Conservation (phyloP, 2,888 invertebrate genomes). For the Temnothorax unifasciatus region DNA sequence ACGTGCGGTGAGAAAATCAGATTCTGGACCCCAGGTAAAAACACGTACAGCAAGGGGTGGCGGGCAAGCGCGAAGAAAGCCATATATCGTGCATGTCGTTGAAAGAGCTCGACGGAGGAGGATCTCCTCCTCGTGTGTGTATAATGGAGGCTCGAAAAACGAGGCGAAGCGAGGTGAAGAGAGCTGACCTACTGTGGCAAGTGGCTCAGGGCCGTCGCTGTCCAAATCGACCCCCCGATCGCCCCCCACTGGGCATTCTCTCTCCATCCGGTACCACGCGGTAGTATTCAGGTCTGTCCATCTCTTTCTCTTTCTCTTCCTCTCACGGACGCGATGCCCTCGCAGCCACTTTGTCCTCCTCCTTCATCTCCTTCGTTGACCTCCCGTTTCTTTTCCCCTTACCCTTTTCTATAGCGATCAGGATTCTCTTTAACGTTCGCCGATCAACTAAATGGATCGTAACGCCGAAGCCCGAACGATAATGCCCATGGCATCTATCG, state of each 20-base stretch:
- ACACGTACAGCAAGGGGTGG: conserved; percentile 8
- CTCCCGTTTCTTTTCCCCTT: conserved; percentile 57
- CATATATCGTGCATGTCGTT: conserved; percentile 37
- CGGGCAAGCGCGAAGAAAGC: conserved; percentile 50
- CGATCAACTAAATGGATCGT: conserved; percentile 36
- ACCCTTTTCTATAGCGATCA: conserved; percentile 39
- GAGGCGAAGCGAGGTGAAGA: conserved; percentile 85
- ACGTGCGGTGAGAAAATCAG: background rate
- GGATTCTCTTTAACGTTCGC: conserved; percentile 8
- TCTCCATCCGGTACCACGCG: conserved; percentile 71
- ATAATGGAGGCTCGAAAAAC: conserved; percentile 84
- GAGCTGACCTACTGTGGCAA: conserved; percentile 86
- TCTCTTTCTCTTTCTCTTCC: conserved; percentile 56
- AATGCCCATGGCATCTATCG: conserved; percentile 26
- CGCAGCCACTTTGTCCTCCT: conserved; percentile 37
- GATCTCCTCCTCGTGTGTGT: conserved; percentile 66
- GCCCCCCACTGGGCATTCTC: conserved; percentile 62
- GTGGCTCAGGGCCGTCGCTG: conserved; percentile 86
- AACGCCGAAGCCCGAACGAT: conserved; percentile 12
- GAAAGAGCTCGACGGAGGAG: conserved; percentile 60
- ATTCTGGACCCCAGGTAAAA: background rate
- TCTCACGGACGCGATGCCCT: conserved; percentile 55
- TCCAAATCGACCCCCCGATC: conserved; percentile 83
- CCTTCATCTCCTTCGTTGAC: background rate
- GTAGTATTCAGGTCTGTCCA: conserved; percentile 73